A percentile compares a stretch with the other conserved stretches of the same genome.
These are phyloP conservation scores for Oplegnathus fasciatus DNA, from an alignment of 2,113 vertebrate species.

Conservation along the genomic window DNA sequence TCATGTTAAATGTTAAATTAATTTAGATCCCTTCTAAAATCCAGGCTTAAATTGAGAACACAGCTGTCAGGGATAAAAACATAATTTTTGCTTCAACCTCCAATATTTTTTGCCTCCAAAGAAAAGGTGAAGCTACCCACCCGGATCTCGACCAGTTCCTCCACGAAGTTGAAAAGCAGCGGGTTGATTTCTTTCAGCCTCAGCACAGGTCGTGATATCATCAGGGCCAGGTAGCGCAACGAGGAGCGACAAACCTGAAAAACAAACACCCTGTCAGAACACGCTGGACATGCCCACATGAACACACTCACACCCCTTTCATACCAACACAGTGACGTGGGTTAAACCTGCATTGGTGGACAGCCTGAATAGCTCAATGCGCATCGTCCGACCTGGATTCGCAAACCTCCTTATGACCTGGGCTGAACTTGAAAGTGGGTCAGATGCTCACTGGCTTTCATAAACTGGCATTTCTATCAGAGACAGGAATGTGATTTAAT, in stretches of 20 bases:
- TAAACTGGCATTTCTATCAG: constrained; percentile 10
- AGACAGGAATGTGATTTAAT: background rate
- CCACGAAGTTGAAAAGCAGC: constrained; percentile 97
- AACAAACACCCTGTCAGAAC: constrained; percentile 28
- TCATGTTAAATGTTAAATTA: background rate
- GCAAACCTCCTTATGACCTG: background rate
- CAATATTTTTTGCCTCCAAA: background rate
- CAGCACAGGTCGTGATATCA: constrained; percentile 94
- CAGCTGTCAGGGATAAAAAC: background rate
- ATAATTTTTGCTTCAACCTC: background rate
- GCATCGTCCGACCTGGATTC: constrained; percentile 9
- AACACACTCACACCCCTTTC: background rate
- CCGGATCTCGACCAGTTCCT: constrained; percentile 97
- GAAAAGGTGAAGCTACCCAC: constrained; percentile 77
- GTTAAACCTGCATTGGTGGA: background rate
- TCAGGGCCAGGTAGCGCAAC: constrained; percentile 94
- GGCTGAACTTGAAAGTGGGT: background rate
- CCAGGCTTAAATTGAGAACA: background rate
- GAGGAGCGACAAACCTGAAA: constrained; percentile 94
- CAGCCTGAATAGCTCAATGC: background rate
- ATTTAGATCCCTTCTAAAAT: background rate
- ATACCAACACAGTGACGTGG: background rate
- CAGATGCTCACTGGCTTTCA: constrained; percentile 13
- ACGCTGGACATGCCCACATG: background rate
- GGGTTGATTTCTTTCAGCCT: constrained; percentile 96